Percentiles rank a stretch among this genome's conserved stretches.
phyloP scores from a whole-genome alignment of 23 tunicate species.

The Trididemnum nubilum region DNA sequence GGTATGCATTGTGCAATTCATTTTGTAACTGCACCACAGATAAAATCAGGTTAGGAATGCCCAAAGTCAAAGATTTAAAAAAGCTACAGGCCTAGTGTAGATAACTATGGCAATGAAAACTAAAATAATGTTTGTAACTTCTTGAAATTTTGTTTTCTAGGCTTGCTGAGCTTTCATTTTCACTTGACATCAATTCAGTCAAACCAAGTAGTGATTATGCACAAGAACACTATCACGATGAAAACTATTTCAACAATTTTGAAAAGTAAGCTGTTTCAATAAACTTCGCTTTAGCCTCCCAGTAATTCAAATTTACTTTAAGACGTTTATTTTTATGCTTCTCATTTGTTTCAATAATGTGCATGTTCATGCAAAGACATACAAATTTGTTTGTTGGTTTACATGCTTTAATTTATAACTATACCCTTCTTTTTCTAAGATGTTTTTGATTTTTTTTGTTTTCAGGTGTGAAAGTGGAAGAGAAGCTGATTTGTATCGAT shows the following conservation, averaged over 20 bases:
- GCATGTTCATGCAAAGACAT: no score
- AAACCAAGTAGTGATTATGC: constrained; percentile 24
- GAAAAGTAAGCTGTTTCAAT: constrained; percentile 8
- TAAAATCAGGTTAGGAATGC: no score
- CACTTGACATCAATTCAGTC: constrained; percentile 33
- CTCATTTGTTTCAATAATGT: no score
- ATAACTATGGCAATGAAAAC: no score
- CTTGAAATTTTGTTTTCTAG: constrained; percentile 8
- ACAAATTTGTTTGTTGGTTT: neutral
- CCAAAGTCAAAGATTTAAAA: no score
- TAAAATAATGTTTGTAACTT: no score
- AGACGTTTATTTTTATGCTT: no score
- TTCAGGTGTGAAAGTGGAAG: constrained; percentile 9
- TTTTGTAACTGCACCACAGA: no score
- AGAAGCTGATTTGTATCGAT: constrained; percentile 43
- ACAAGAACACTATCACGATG: neutral
- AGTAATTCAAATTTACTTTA: no score
- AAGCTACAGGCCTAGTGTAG: no score
- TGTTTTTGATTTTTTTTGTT: no score
- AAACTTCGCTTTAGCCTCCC: neutral
- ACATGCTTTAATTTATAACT: neutral
- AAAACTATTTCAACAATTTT: neutral
- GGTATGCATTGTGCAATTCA: no score
- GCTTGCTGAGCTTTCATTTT: constrained; percentile 51
- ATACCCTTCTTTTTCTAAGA: neutral